Percentiles rank a stretch among this genome's conserved stretches.
Evolutionary conservation across 2,113 vertebrate genomes (phyloP).

Genomic region (Anthoscopus minutus): DNA sequence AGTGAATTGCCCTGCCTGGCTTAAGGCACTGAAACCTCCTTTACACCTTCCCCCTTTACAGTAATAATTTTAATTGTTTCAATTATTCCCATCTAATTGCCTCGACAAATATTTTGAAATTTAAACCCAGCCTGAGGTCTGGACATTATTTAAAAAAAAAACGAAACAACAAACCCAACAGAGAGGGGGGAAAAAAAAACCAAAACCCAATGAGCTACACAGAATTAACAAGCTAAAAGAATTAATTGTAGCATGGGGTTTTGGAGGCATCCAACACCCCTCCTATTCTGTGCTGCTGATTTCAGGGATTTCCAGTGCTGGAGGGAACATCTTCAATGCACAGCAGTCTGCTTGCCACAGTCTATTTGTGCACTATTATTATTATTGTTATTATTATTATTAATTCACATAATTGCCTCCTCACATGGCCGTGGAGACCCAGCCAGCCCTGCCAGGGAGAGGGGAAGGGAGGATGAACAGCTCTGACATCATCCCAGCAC

Average conservation of each 20-base stretch:
- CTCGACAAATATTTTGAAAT: conserved; percentile 47
- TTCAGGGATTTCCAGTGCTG: not conserved
- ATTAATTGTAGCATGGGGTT: conserved; percentile 6
- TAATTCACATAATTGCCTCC: not conserved
- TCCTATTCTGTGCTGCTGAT: not conserved
- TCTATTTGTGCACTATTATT: not conserved
- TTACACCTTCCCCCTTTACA: not conserved
- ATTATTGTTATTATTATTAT: not conserved
- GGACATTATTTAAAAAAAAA: not conserved
- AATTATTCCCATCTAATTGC: conserved; percentile 54
- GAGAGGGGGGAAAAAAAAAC: too few species aligned
- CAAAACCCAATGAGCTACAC: not conserved
- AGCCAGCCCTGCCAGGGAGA: not conserved
- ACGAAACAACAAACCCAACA: too few species aligned
- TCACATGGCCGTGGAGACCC: not conserved
- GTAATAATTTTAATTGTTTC: conserved; percentile 44
- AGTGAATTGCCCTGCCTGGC: not conserved
- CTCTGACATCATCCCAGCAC: not conserved
- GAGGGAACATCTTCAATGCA: not conserved
- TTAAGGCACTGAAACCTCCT: conserved; percentile 11
- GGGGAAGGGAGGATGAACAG: rapidly evolving
- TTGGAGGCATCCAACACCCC: not conserved
- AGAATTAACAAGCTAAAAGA: not conserved
- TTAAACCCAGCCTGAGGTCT: conserved; percentile 14
- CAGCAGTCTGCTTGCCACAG: not conserved